Evolutionary conservation across 1,140 invertebrate species (phyloP), one percentile per base, ranked within the genome.

Genomic region (Diabrotica undecimpunctata): DNA sequence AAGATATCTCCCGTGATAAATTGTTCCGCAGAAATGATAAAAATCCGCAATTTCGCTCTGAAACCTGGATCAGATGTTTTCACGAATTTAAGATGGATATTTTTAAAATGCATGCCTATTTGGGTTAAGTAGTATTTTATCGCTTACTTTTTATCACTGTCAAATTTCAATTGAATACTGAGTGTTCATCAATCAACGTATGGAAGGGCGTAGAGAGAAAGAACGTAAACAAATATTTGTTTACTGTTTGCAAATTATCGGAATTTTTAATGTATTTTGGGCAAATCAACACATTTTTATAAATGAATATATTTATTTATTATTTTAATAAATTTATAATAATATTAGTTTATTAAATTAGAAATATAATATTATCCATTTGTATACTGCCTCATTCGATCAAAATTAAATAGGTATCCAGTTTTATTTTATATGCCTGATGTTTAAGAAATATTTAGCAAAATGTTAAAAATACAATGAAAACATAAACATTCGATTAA

Each of bases 91-190:
- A 62, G 61, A 62, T 62, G 61, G 61, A 54, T 62, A 62, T 54
- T 54, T 62, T 62, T 54, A 41, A 54, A 62, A 54, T 46, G 61
- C 53, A 39, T 54, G 50, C 58, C 58, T 60, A 62, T 62, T 62
- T 62, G 61, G 61, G 61, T 38, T 62, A 62, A 62, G 61, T 62
- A 62, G 61, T 62, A 62, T 62, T 62, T 62, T 62, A 62, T 62
- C 61, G 61, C 10, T 62, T 62, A 62, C 61, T 54, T 62, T 54
- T 62, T 46, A 54, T 62, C 61, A 62, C 61, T 62, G 61, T 62
- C 61, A 54, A 54, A 62, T 62, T 62, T 62, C 61, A 62, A 62
- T 62, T 62, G 61, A 50, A 62, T 52, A 54, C 52, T 46, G 10
- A 35, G 46, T 61, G 51, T 62, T 62, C 61, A 62, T 62, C 61